Evolutionary conservation across 2,113 vertebrate genomes (phyloP), one percentile per base, ranked within the genome.

Genomic region (Hippocampus guttulatus): DNA sequence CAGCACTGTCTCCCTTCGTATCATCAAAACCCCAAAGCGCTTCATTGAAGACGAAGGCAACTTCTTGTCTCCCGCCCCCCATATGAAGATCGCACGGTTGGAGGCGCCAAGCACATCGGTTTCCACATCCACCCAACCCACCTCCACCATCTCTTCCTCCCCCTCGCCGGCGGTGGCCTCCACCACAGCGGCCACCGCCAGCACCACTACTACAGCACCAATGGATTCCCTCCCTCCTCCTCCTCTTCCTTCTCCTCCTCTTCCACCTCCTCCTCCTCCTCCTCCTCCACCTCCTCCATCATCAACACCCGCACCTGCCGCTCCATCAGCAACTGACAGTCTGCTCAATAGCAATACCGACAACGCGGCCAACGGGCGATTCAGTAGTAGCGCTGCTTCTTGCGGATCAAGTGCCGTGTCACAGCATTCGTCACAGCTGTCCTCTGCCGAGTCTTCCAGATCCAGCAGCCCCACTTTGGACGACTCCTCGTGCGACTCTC

Each of bases 41-140:
- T 99, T 99, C 84, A 99, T 99, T 27, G 96, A 99, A 82, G 97
- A 99, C 2, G 97, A 98, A 78, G 94, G 94, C 77, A 96, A 93
- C 0, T 93, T 93, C 75, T 89, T 88, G 70, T 64, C 84, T 5
- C 85, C 90, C 0, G 92, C 94, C 41, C 95, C 96, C 20, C 95
- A 96, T 5, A 94, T 95, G 78, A 98, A 98, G 87, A 94, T 98
- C 54, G 91, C 95, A 52, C 89, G 96, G 8, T 84, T 98, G 0
- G 97, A 98, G 60, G 85, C 94, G 23, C 89, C 92, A 0, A 90
- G 94, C 0, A 62, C 84, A 8, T 72, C 87, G 38, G 70, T 85
- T 33, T 69, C 89, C 8, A 61, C 85, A 60, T 75, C 87, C 63
- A 67, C 88, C 64, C 90, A 83, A 51, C 78, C 84, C 16, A 63